Conservation (phyloP, 2,888 invertebrate genomes). For the Chromoteleia sp. region DNA sequence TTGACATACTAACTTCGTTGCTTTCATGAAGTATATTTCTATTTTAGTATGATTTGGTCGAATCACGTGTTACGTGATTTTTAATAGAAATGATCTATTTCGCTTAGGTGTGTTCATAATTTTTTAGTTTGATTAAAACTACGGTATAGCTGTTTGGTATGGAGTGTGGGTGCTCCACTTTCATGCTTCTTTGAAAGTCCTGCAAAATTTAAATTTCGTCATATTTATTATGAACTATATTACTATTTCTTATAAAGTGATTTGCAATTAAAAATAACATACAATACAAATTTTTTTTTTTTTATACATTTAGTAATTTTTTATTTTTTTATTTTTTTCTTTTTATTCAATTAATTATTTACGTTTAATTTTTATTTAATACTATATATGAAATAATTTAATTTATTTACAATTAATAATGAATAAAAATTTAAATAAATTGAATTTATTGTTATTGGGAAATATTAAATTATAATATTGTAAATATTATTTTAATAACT, state of each 20-base stretch:
- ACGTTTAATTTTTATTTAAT: too few relatives aligned
- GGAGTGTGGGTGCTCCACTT: neutral
- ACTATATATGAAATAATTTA: too few relatives aligned
- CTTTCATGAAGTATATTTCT: constrained; percentile 46
- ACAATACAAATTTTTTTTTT: neutral
- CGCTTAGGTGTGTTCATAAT: neutral
- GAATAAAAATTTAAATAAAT: too few relatives aligned
- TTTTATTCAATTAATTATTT: too few relatives aligned
- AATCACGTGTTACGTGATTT: neutral
- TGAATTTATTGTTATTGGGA: too few relatives aligned
- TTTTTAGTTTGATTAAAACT: constrained; percentile 17
- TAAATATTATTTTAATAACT: too few relatives aligned
- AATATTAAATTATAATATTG: too few relatives aligned
- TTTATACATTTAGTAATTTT: too few relatives aligned
- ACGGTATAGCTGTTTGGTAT: neutral
- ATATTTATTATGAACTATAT: neutral
- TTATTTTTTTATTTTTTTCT: too few relatives aligned
- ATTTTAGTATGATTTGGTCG: constrained; percentile 19
- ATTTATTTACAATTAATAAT: too few relatives aligned
- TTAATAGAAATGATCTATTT: constrained; percentile 18
- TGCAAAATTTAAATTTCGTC: neutral
- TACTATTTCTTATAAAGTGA: too few relatives aligned
- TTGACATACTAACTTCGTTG: constrained; percentile 54
- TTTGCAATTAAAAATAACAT: too few relatives aligned
- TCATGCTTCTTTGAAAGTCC: neutral